Conservation (phyloP, 2,797 vertebrate species). For the Anabacerthia variegaticeps region DNA sequence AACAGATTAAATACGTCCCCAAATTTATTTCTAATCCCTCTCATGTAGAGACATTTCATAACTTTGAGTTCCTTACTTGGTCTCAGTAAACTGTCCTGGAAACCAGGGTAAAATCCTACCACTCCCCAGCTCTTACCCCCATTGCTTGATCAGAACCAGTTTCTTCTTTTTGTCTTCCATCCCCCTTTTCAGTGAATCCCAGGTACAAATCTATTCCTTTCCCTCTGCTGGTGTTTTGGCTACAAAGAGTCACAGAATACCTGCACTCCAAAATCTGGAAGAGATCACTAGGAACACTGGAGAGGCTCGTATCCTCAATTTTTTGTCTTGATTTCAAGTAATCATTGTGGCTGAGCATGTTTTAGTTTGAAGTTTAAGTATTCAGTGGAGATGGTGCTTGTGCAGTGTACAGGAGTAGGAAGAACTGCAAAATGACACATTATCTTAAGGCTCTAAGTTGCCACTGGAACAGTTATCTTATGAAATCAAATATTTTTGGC, state of each 20-base stretch:
- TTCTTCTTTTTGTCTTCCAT: background rate
- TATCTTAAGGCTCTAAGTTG: background rate
- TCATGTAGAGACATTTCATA: background rate
- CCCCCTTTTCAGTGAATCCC: background rate
- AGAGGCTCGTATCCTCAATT: background rate
- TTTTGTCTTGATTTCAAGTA: background rate
- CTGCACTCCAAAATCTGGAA: background rate
- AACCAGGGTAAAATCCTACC: background rate
- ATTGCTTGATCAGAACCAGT: background rate
- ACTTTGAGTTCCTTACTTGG: background rate
- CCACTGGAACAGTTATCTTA: background rate
- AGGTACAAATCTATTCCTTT: background rate
- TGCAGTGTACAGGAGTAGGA: background rate
- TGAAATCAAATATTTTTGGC: slow-evolving; percentile 2
- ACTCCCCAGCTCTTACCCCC: background rate
- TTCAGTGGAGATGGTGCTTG: background rate
- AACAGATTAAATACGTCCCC: background rate
- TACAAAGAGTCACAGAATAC: accelerated
- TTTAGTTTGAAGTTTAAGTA: background rate
- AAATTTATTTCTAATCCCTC: background rate
- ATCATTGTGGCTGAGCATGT: background rate
- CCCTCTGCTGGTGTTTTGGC: background rate
- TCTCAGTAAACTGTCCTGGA: background rate
- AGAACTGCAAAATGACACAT: background rate
- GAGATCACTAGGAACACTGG: background rate